Evolutionary conservation across 2,888 invertebrate genomes (phyloP).

Genomic region (Pheosia tremula): DNA sequence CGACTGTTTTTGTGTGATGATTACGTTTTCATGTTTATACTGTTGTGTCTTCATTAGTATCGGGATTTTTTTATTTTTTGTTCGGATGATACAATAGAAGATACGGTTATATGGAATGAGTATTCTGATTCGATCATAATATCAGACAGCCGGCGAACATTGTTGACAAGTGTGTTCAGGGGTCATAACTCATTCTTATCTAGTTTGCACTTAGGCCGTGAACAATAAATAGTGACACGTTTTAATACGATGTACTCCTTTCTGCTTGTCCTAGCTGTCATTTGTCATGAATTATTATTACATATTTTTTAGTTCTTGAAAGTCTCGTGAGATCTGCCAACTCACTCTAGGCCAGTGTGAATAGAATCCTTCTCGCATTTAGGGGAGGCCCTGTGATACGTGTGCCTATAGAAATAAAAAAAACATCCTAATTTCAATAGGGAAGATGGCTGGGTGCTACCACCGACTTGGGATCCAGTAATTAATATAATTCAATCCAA

Average conservation of each 20-base stretch:
- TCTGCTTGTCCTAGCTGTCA: no score
- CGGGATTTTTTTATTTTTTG: constrained; percentile 48
- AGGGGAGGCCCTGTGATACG: no score
- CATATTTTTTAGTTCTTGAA: no score
- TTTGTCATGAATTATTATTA: not conserved
- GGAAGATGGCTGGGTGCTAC: no score
- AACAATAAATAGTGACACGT: not conserved
- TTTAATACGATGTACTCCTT: not conserved
- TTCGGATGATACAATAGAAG: constrained; percentile 41
- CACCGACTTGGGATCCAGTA: no score
- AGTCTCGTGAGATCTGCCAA: no score
- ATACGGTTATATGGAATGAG: constrained; percentile 50
- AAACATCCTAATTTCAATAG: no score
- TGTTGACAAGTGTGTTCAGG: constrained; percentile 10
- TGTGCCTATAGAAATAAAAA: no score
- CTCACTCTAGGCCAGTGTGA: no score
- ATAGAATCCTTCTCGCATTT: no score
- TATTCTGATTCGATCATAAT: constrained; percentile 31
- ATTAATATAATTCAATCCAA: no score
- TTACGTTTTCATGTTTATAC: constrained; percentile 70
- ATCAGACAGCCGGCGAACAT: not conserved
- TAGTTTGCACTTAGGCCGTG: constrained; percentile 1
- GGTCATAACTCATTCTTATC: not conserved
- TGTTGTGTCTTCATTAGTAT: constrained; percentile 73
- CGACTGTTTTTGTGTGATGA: constrained; percentile 59